Evolutionary conservation across 2,113 vertebrate genomes (phyloP).

Genomic region (Hemichromis elongatus): DNA sequence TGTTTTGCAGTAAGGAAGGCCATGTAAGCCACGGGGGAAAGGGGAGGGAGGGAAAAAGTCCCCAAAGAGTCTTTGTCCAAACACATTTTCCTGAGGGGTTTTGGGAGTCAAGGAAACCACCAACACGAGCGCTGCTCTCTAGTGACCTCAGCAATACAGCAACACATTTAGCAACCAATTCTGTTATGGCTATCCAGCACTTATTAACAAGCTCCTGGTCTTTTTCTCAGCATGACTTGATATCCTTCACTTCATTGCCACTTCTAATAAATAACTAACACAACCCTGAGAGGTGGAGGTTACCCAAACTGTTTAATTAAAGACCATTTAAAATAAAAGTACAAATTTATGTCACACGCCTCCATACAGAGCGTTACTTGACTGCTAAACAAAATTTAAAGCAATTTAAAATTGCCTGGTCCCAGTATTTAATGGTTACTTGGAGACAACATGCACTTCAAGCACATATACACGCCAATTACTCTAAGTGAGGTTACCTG

Average conservation of each 20-base stretch:
- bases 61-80: constrained; percentile 52
- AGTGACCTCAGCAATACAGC: constrained; percentile 32
- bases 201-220: constrained; percentile 23
- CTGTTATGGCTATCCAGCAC: background rate
- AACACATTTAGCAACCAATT: constrained; percentile 27
- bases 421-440: background rate
- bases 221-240: constrained; percentile 43
- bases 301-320: background rate
- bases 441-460: background rate
- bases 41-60: background rate
- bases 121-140: constrained; percentile 42
- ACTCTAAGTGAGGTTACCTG: constrained; percentile 76
- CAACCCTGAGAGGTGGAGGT: background rate
- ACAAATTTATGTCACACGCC: background rate
- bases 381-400: background rate
- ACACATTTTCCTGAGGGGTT: constrained; percentile 62
- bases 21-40: constrained; percentile 5
- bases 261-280: constrained; percentile 21
- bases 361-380: background rate
- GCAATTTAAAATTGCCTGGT: background rate
- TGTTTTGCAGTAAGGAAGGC: constrained; percentile 37
- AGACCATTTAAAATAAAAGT: background rate
- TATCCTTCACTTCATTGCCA: constrained; percentile 41
- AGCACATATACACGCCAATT: rapidly evolving
- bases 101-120: constrained; percentile 69